Base-by-base conservation (phyloP, 2,888 invertebrate genomes). In the Vesta saturnalis region DNA sequence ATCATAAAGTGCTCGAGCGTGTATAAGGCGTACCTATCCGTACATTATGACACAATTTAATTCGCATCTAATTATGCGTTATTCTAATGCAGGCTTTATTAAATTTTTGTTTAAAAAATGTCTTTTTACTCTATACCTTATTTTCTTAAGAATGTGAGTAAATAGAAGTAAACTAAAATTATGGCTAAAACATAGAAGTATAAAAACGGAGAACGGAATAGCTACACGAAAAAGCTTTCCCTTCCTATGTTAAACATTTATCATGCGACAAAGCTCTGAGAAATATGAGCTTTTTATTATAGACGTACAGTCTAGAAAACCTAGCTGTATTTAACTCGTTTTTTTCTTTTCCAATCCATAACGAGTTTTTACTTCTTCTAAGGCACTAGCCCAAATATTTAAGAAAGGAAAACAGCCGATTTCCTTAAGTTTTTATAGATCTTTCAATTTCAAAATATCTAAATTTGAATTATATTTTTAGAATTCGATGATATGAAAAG, bases 201-300 rank as follows among this genome's bases (percentile, higher is more conserved):
- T 64, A 70, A 67, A 70, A 67, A 58, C 67, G 57, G 57, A 35
- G 46, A 55, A 21, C 56, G 64, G 63, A 69, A 69, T 64, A 61
- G 63, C 67, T 63, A 68, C 72, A 72, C 63, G 72, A 62, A 70
- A 72, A 72, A 70, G 72, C 72, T 72, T 68, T 72, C 60, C 60
- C 64, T 64, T 64, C 67, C 62, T 68, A 59, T 64, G 67, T 65
- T 69, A 64, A 64, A 65, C 72, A 70, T 72, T 72, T 68, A 72
- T 72, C 67, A 72, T 64, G 60, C 67, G 68, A 65, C 68, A 71
- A 64, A 65, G 62, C 57, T 67, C 49, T 64, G 35, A 52, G 64
- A 68, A 68, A 68, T 64, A 68, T 68, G 64, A 68, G 60, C 64
- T 64, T 68, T 68, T 68, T 62, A 61, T 61, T 67, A 67, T 65